Evolutionary conservation across 2,888 invertebrate species (phyloP).

Genomic region (Cantharis rustica): DNA sequence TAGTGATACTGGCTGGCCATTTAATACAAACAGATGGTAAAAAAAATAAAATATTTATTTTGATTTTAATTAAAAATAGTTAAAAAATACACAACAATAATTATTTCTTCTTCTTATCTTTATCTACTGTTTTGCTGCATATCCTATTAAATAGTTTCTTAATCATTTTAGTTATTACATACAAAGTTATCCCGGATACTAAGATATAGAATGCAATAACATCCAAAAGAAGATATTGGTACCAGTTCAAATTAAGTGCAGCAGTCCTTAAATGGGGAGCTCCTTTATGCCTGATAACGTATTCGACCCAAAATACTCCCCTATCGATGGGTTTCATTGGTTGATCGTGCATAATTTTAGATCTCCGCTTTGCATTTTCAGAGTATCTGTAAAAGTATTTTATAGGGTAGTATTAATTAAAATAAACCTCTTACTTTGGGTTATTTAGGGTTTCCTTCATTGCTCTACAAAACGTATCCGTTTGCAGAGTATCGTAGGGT

Average conservation of each 20-base stretch:
- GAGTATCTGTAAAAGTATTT: slow-evolving; percentile 31
- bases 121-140: neutral
- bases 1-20: too few species aligned
- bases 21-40: too few species aligned
- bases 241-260: slow-evolving; percentile 36
- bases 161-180: neutral
- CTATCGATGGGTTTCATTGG: slow-evolving; percentile 37
- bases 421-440: slow-evolving; percentile 41
- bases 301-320: slow-evolving; percentile 42
- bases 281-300: slow-evolving; percentile 41
- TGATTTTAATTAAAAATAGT: too few species aligned
- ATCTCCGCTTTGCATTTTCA: slow-evolving; percentile 33
- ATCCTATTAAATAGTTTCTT: neutral
- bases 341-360: slow-evolving; percentile 37
- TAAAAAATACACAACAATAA: too few species aligned
- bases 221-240: slow-evolving; percentile 34
- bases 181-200: neutral
- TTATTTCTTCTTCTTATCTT: neutral
- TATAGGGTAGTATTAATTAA: too few species aligned
- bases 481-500: slow-evolving; percentile 51
- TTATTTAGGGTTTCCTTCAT: slow-evolving; percentile 52
- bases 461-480: slow-evolving; percentile 49
- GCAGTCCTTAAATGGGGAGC: slow-evolving; percentile 37
- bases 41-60: too few species aligned
- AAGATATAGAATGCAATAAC: slow-evolving; percentile 15